phyloP scores from a whole-genome alignment of 2,797 vertebrate genomes.

The Pterois miles region DNA sequence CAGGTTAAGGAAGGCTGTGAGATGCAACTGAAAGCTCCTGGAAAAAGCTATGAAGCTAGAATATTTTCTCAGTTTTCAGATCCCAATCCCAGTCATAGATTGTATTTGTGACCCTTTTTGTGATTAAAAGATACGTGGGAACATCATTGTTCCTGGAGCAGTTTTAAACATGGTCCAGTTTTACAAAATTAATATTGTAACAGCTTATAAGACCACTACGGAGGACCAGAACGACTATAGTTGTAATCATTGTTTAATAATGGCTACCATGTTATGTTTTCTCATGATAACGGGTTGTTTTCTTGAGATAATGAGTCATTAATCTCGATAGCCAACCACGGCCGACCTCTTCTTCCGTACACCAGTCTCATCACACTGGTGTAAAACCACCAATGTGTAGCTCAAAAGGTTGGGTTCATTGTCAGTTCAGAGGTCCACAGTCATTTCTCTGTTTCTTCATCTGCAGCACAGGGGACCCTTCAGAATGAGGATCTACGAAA shows the following conservation, averaged over 20 bases:
- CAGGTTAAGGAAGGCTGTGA: background rate
- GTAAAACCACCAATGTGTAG: background rate
- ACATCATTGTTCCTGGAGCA: accelerated
- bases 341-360: background rate
- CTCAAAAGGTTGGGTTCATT: background rate
- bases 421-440: background rate
- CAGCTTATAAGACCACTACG: no score
- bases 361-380: background rate
- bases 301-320: background rate
- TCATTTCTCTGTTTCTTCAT: accelerated
- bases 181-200: background rate
- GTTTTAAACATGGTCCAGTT: accelerated
- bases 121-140: no score
- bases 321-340: background rate
- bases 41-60: background rate
- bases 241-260: background rate
- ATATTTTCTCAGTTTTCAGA: background rate
- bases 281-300: background rate
- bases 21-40: background rate
- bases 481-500: constrained; percentile 73
- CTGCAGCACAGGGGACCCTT: constrained; percentile 71
- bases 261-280: background rate
- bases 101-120: background rate
- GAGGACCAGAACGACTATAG: no score
- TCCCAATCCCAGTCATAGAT: background rate